Percentiles rank a stretch among this genome's conserved stretches.
phyloP scores from a whole-genome alignment of 2,888 invertebrate species.

The Lochmaea crataegi region DNA sequence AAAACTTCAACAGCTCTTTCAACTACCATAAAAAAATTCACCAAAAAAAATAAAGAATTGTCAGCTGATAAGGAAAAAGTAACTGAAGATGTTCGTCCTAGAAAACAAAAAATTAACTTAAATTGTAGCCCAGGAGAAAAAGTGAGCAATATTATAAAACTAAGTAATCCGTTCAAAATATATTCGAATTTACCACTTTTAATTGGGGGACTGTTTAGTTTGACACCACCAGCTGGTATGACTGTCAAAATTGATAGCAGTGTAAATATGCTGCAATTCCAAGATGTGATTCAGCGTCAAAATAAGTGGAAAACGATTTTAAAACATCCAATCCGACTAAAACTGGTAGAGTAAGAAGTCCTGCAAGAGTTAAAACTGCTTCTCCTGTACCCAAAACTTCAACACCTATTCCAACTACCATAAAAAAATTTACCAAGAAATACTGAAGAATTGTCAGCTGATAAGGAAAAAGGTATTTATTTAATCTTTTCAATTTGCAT shows the following conservation, averaged over 20 bases:
- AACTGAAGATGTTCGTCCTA: no score
- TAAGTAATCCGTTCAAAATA: constrained; percentile 70
- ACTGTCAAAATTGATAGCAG: constrained; percentile 67
- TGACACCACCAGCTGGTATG: constrained; percentile 69
- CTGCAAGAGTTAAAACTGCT: no score
- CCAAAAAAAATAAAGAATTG: no score
- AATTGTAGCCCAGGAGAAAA: constrained; percentile 65
- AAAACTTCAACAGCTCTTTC: no score
- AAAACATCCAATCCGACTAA: no score
- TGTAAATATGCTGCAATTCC: constrained; percentile 64
- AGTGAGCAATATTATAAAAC: constrained; percentile 64
- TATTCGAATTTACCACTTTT: constrained; percentile 66
- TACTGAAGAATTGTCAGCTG: constrained; percentile 42
- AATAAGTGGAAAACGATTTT: no score
- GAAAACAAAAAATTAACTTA: no score
- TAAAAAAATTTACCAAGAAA: constrained; percentile 47
- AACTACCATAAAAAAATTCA: no score
- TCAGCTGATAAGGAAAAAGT: no score
- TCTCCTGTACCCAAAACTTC: constrained; percentile 44
- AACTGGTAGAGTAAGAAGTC: no score
- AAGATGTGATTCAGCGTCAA: constrained; percentile 61
- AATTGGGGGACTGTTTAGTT: constrained; percentile 63
- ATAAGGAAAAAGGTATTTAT: constrained; percentile 42
- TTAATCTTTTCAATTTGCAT: neutral
- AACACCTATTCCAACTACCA: constrained; percentile 48